Evolutionary conservation across 2,797 vertebrate genomes (phyloP).

Genomic region (Gambelia wislizenii): DNA sequence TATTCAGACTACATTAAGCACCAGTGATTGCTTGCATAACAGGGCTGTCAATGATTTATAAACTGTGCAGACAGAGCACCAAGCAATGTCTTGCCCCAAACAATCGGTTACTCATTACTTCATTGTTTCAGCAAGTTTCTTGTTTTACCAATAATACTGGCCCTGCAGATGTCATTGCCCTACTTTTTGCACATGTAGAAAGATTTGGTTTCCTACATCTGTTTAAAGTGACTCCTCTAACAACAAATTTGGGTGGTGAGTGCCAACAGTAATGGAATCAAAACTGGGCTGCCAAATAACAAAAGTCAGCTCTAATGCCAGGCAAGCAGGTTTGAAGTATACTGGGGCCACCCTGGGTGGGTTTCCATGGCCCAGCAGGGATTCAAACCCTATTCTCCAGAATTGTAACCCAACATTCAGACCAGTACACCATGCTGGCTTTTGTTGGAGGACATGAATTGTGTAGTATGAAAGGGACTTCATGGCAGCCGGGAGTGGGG

Average conservation of each 20-base stretch:
- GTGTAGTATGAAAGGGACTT: no score
- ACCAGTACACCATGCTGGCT: no score
- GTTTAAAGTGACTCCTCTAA: slow-evolving; percentile 55
- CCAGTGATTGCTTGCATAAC: slow-evolving; percentile 69
- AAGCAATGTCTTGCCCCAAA: slow-evolving; percentile 60
- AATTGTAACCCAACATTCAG: no score
- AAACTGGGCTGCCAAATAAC: neutral
- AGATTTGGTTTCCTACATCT: slow-evolving; percentile 25
- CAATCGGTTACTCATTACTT: slow-evolving; percentile 78
- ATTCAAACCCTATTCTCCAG: no score
- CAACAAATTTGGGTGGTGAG: neutral
- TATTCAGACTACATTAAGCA: slow-evolving; percentile 74
- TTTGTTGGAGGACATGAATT: no score
- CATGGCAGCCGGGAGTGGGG: no score
- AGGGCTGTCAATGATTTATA: slow-evolving; percentile 80
- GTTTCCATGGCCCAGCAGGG: no score
- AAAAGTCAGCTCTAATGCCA: neutral
- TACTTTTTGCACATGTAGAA: slow-evolving; percentile 24
- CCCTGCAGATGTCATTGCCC: slow-evolving; percentile 34
- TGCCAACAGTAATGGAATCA: neutral
- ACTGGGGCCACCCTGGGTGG: no score
- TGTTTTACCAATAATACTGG: slow-evolving; percentile 25
- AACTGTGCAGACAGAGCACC: slow-evolving; percentile 61
- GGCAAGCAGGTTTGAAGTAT: no score
- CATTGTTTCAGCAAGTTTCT: slow-evolving; percentile 56